A percentile compares a stretch with the other conserved stretches of the same genome.
Evolutionary conservation across 2,888 invertebrate genomes (phyloP).

Genomic region (Eudasyphora cyanicolor): DNA sequence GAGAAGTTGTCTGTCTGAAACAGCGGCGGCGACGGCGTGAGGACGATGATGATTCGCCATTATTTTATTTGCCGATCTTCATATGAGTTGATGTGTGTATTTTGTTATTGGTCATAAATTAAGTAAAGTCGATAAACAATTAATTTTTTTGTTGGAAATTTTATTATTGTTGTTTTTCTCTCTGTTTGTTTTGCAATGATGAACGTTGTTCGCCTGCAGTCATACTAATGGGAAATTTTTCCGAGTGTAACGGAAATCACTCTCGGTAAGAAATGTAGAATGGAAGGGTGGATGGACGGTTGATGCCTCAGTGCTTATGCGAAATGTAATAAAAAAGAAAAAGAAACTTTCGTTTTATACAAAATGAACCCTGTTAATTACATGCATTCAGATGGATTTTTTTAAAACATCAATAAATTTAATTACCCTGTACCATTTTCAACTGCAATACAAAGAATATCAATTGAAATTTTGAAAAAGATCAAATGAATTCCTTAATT

Average conservation of each 20-base stretch:
- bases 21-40: too few species aligned
- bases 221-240: slow-evolving; percentile 9
- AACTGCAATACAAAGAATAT: too few species aligned
- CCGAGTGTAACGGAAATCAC: slow-evolving; percentile 47
- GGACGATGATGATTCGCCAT: not conserved
- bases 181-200: not conserved
- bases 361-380: not conserved
- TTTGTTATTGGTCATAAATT: slow-evolving; percentile 45
- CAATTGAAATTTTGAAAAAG: too few species aligned
- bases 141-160: not conserved
- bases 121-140: slow-evolving; percentile 47
- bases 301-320: not conserved
- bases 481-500: too few species aligned
- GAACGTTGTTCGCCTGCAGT: not conserved
- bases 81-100: slow-evolving; percentile 20
- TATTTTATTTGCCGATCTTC: not conserved
- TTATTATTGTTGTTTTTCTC: not conserved
- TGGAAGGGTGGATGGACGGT: not conserved
- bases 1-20: slow-evolving; percentile 9
- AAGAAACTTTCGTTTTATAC: not conserved
- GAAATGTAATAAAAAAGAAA: not conserved
- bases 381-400: not conserved
- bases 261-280: slow-evolving; percentile 2
- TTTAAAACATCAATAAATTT: not conserved
- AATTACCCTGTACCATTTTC: too few species aligned